Evolutionary conservation across 64 coral and sea anemone species (phyloP).

Genomic region (Dendronephthya gigantea): DNA sequence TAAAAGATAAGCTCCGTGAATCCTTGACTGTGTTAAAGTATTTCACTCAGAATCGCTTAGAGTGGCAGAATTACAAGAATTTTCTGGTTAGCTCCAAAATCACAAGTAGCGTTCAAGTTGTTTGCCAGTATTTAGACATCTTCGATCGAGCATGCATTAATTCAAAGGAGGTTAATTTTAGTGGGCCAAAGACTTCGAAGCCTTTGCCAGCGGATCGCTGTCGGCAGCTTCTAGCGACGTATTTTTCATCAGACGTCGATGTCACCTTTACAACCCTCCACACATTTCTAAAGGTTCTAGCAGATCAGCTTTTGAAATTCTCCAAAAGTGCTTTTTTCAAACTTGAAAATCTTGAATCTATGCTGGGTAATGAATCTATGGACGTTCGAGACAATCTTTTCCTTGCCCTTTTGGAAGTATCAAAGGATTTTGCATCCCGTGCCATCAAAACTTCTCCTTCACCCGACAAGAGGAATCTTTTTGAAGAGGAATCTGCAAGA

Average conservation of each 20-base stretch:
- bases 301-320: not conserved
- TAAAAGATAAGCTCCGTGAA: slow-evolving; percentile 36
- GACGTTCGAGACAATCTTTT: not conserved
- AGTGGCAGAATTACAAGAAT: slow-evolving; percentile 25
- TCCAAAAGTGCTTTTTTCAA: not conserved
- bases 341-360: not conserved
- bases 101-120: slow-evolving; percentile 34
- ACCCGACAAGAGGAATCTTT: not conserved
- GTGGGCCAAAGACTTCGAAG: not conserved
- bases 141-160: not conserved
- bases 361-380: not conserved
- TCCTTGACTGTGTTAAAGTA: slow-evolving; percentile 38
- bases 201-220: not conserved
- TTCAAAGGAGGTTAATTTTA: not conserved
- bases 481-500: not conserved
- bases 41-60: slow-evolving; percentile 35
- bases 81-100: slow-evolving; percentile 33
- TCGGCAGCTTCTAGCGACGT: not conserved
- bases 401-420: not conserved
- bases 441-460: not conserved
- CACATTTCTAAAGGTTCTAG: not conserved
- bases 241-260: slow-evolving; percentile 5
- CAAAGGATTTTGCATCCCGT: not conserved
- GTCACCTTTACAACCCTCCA: not conserved
- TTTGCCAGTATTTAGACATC: not conserved